Evolutionary conservation across 2,797 vertebrate genomes (phyloP), one percentile per base, ranked within the genome.

Genomic region (Gadopsis bispinosus): DNA sequence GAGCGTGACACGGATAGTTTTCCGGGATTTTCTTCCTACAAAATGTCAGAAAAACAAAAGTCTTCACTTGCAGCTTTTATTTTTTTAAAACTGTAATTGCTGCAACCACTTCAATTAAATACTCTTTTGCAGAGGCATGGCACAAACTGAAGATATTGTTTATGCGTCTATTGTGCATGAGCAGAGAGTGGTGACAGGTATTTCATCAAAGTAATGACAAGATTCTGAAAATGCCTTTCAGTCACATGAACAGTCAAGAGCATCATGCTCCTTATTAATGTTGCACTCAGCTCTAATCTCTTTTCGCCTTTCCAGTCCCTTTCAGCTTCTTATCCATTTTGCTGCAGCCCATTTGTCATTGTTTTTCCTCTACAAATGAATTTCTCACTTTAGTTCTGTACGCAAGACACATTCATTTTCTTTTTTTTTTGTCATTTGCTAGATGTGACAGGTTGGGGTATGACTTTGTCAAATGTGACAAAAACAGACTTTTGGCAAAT

Each of bases 261-360:
- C 79, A 70, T 85, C 77, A 74, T 87, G 65, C 56, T 71, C 54
- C 83, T 88, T 87, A 89, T 89, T 91, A 88, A 90, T 90, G 86
- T 68, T 79, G 83, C 86, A 71, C 81, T 91, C 77, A n/a, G 50
- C 75, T 70, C 82, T 89, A 84, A 90, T 92, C 84, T 75, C 65
- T 78, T 84, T 89, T 81, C 77, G 72, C 84, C 69, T 81, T 74
- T 79, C 69, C 80, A 12, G 33, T 66, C 53, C 65, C 26, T 85
- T 79, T 64, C 65, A 45, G 51, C 22, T 72, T 71, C 69, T 75
- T 83, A 78, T 81, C 69, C 62, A 71, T 79, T 85, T 81, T 3
- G 33, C 81, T 85, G 77, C n/a, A 33, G 60, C 63, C 16, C 82
- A 85, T 92, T 90, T 61, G 83, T 91, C 89, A 80, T 58, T 41